Evolutionary conservation across 2,113 vertebrate species (phyloP).

Genomic region (Otolemur garnettii): DNA sequence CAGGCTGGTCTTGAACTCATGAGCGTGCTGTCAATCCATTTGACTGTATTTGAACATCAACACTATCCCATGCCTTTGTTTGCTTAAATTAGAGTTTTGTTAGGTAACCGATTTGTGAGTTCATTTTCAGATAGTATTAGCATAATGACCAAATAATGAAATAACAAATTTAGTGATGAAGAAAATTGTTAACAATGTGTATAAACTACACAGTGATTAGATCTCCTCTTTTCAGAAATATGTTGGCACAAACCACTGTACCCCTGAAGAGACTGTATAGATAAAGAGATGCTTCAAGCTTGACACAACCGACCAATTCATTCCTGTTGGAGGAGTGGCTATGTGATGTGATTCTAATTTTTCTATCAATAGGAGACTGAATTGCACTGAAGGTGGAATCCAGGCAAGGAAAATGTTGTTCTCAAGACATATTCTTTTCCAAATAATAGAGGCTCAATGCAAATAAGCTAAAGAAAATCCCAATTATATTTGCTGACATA

Average conservation of each 20-base stretch:
- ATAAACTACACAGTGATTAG: background rate
- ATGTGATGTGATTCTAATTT: background rate
- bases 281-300: background rate
- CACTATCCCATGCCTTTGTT: background rate
- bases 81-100: background rate
- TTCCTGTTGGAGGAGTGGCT: background rate
- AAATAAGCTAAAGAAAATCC: conserved; percentile 8
- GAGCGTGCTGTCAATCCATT: background rate
- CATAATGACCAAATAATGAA: conserved; percentile 21
- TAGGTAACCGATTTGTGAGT: background rate
- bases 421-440: background rate
- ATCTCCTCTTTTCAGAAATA: background rate
- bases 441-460: background rate
- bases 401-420: background rate
- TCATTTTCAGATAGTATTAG: conserved; percentile 36
- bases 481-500: background rate
- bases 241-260: background rate
- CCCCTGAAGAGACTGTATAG: background rate
- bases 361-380: background rate
- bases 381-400: background rate
- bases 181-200: background rate
- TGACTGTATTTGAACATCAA: background rate
- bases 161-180: background rate
- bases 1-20: too few relatives aligned
- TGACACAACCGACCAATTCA: background rate